Base-by-base conservation (phyloP, 2,797 vertebrate species). In the Sebastes melanostomus region DNA sequence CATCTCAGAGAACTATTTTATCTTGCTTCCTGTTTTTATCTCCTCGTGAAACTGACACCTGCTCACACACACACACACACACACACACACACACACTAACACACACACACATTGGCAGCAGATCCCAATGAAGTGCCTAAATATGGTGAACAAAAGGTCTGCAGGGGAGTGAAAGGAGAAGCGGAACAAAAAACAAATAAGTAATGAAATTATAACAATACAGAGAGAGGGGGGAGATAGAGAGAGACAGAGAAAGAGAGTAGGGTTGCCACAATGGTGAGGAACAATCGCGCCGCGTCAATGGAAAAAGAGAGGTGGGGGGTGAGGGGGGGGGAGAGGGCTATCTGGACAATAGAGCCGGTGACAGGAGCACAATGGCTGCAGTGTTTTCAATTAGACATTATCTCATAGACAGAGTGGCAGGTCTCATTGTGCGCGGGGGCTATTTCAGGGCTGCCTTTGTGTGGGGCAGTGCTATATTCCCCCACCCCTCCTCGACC, bases 401-500 rank as follows among this genome's bases (percentile, higher is more conserved):
- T 98, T 99, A 99, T 99, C 98, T 99, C 98, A 99, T 98, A 97
- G 97, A 97, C 97, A 96, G 97, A 97, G 96, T 98, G 98, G 97
- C 97, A 98, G 98, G 97, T 97, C 95, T 94, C 96, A 97, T 97
- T 97, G 94, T 97, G 95, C 90, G 78, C 96, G 95, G 96, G 96
- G 97, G 97, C 97, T 98, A 98, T 99, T 98, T 98, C 97, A 98
- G 97, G 96, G 96, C 95, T 92, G 96, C 97, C 96, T 99, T 98
- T 99, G 97, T 99, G 97, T 97, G 93, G 95, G 85, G 92, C 95
- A 96, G 95, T 96, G 96, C 97, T 91, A 96, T 96, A 96, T 96
- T 95, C 95, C 96, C 96, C 89, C 86, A 72, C 79, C 81, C 87
- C 89, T 80, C 78, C 87, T 87, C 87, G 27, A 90, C 87, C 90